These are phyloP conservation scores for Apeira syringaria DNA, from an alignment of 2,888 invertebrate genomes.

Conservation along the genomic window DNA sequence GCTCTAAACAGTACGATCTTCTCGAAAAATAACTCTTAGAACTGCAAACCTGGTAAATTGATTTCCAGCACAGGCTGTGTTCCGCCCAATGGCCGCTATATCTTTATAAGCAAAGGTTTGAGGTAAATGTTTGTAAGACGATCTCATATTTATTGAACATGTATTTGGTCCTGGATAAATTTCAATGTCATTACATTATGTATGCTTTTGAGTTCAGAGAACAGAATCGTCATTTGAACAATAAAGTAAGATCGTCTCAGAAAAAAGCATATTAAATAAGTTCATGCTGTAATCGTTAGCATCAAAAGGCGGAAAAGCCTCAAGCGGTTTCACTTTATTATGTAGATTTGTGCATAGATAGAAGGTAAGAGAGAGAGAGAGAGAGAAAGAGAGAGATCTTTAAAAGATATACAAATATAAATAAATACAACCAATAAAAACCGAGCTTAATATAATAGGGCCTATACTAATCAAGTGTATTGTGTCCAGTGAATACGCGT, in stretches of 20 bases:
- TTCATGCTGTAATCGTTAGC: conserved; percentile 31
- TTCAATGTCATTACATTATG: no score
- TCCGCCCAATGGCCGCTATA: background rate
- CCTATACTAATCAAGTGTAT: conserved; percentile 32
- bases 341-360: conserved; percentile 13
- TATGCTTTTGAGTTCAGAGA: no score
- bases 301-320: background rate
- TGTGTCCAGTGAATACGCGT: conserved; percentile 41
- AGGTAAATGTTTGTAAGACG: conserved; percentile 2
- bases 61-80: background rate
- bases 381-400: conserved; percentile 8
- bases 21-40: background rate
- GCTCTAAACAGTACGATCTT: background rate
- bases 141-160: background rate
- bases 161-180: no score
- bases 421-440: conserved; percentile 18
- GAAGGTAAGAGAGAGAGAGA: no score
- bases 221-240: background rate
- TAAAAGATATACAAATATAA: conserved; percentile 16
- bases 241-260: conserved; percentile 9
- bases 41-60: background rate
- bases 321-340: conserved; percentile 5
- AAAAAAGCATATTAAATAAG: conserved; percentile 16
- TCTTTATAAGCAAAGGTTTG: background rate
- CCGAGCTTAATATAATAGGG: conserved; percentile 30